A percentile compares a stretch with the other conserved stretches of the same genome.
Conservation (phyloP, 2,888 invertebrate species). For the Cheiracanthium punctorium region DNA sequence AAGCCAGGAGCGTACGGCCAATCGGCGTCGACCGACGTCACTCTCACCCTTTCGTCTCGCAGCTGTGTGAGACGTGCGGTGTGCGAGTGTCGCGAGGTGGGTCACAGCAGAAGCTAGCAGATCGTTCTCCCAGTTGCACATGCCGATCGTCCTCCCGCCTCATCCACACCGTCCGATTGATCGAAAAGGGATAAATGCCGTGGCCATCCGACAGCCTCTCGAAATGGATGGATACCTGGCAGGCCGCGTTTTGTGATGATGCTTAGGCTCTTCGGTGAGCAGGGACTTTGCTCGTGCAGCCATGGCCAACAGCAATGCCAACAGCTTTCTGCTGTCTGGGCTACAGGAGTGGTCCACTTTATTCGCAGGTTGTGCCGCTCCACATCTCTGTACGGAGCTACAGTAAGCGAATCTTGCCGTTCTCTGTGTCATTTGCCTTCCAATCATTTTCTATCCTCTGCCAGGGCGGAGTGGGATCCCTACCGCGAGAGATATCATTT, state of each 20-base stretch:
- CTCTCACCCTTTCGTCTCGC: conserved; percentile 49
- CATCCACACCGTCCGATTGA: conserved; percentile 8
- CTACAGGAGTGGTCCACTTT: conserved; percentile 59
- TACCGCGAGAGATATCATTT: background rate
- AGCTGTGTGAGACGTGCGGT: conserved; percentile 30
- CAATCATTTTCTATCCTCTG: conserved; percentile 13
- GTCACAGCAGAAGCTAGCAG: conserved; percentile 1
- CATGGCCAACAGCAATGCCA: conserved; percentile 56
- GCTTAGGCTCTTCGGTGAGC: conserved; percentile 27
- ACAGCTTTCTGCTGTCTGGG: conserved; percentile 57
- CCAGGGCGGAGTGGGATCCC: conserved; percentile 7
- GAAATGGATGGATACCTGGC: conserved; percentile 32
- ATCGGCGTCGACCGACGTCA: conserved; percentile 17
- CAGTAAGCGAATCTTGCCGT: conserved; percentile 45
- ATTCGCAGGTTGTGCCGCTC: conserved; percentile 45
- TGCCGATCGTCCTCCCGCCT: background rate
- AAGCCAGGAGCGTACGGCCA: background rate
- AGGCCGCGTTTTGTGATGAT: conserved; percentile 25
- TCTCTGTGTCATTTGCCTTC: conserved; percentile 13
- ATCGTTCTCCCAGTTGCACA: background rate
- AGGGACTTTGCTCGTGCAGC: conserved; percentile 27
- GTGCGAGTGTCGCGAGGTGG: conserved; percentile 35
- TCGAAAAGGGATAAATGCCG: background rate
- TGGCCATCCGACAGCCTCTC: conserved; percentile 1
- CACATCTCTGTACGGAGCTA: conserved; percentile 37